These are phyloP conservation scores for Lasiommata megera DNA, from an alignment of 2,888 invertebrate species.

Conservation along the genomic window DNA sequence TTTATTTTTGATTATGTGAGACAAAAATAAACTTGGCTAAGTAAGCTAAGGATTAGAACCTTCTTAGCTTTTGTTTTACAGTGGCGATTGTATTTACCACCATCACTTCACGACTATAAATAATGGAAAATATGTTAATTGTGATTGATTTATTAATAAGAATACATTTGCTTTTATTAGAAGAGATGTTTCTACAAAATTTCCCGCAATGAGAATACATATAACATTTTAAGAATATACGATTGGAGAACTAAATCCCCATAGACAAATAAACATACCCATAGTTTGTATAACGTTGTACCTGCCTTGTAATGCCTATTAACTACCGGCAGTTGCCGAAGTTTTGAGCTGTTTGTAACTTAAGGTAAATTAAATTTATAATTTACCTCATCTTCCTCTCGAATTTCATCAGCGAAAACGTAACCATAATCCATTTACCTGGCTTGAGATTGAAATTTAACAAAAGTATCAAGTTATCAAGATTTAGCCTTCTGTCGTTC, in stretches of 20 bases:
- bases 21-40: no score
- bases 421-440: conserved; percentile 4
- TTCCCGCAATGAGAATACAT: neutral
- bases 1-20: no score
- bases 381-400: conserved; percentile 1
- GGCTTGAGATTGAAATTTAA: neutral
- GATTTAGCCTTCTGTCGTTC: neutral
- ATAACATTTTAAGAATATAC: no score
- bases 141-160: no score
- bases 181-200: neutral
- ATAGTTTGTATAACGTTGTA: neutral
- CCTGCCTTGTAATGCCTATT: neutral
- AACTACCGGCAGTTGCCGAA: neutral
- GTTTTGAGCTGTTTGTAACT: conserved; percentile 2
- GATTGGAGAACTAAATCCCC: neutral
- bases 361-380: conserved; percentile 4
- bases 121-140: no score
- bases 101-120: no score
- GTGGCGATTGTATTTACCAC: no score
- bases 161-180: no score
- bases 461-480: neutral
- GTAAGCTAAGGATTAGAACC: no score
- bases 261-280: neutral
- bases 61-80: no score
- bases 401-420: neutral